Percentiles rank a stretch among this genome's conserved stretches.
Conservation (phyloP, 2,888 invertebrate genomes). For the Drosophila neoperkinsi region DNA sequence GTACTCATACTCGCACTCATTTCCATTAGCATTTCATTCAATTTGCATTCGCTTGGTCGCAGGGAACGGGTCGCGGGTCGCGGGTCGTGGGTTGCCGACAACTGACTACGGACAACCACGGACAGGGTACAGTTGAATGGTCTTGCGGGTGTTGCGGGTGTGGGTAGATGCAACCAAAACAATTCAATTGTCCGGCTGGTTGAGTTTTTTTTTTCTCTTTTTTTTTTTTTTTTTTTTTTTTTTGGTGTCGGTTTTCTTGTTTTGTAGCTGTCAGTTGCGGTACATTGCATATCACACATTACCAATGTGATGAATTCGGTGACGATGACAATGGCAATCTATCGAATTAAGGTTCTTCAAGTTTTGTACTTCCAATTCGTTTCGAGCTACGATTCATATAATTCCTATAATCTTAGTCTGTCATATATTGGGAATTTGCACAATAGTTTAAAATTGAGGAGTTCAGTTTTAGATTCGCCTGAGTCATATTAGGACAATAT, state of each 20-base stretch:
- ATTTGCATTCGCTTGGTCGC: slow-evolving; percentile 69
- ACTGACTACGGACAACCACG: slow-evolving; percentile 11
- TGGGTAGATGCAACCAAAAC: slow-evolving; percentile 54
- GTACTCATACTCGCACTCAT: slow-evolving; percentile 56
- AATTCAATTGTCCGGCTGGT: slow-evolving; percentile 77
- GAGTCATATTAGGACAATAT: neutral
- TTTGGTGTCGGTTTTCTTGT: slow-evolving; percentile 62
- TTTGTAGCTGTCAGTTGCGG: slow-evolving; percentile 68
- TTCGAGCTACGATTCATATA: neutral
- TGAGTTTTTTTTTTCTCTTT: slow-evolving; percentile 40
- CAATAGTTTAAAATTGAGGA: neutral
- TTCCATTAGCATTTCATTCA: slow-evolving; percentile 75
- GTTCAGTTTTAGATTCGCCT: neutral
- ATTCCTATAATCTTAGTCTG: neutral
- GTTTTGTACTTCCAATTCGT: neutral
- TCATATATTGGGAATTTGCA: neutral
- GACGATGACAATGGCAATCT: slow-evolving; percentile 30
- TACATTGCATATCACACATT: slow-evolving; percentile 84
- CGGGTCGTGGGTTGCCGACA: slow-evolving; percentile 29
- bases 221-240: slow-evolving; percentile 3
- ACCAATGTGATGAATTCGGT: slow-evolving; percentile 66
- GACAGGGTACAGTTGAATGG: slow-evolving; percentile 65
- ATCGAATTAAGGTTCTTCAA: slow-evolving; percentile 2
- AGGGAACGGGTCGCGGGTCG: neutral
- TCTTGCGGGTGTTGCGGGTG: slow-evolving; percentile 54